Evolutionary conservation across 1,140 invertebrate genomes (phyloP), one percentile per base, ranked within the genome.

Genomic region (Homarus americanus): DNA sequence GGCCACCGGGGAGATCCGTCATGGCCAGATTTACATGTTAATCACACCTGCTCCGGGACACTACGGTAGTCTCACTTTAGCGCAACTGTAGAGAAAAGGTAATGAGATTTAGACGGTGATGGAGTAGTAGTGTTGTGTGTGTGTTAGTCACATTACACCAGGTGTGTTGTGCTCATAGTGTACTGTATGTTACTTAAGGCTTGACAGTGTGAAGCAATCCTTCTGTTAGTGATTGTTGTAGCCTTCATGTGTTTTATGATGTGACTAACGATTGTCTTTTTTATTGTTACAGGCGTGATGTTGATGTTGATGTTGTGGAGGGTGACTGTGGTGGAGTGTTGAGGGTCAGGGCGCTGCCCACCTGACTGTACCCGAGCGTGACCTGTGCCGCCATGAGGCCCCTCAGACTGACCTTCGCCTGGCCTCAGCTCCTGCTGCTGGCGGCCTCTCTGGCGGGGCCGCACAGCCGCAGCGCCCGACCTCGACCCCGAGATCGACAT

Each of bases 211-310:
- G 28, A 73, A 20, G 40, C 38, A 24, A 1, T 28, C 38, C 20
- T 7, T 34, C 34, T 36, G 12, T 41, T 36, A 38, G 3, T 69
- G 58, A 17, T 4, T 38, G 34, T 1, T 58, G 9, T 40, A 12
- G 36, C 24, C 15, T 44, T 73, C 1, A 24, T 1, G 40, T 12
- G 32, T 69, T 9, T 36, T 32, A 83, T 15, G 1, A 24, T 34
- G 15, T 36, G 32, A 5, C 36, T 38, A 72, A 20, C 69, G n/a
- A 32, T 28, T 78, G 49, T 86, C 15, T 28, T 28, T 79, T 69
- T 36, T 41, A 38, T 9, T 49, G 32, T 79, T 66, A 12, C 76
- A 78, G 76, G 58, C 85, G 85, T 87, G 85, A 87, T 87, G 85
- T 78, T 58, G 75, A 20, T 78, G 85, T 78, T 20, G 76, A 76